phyloP scores from a whole-genome alignment of 1,140 invertebrate species.

The Megalopta genalis region DNA sequence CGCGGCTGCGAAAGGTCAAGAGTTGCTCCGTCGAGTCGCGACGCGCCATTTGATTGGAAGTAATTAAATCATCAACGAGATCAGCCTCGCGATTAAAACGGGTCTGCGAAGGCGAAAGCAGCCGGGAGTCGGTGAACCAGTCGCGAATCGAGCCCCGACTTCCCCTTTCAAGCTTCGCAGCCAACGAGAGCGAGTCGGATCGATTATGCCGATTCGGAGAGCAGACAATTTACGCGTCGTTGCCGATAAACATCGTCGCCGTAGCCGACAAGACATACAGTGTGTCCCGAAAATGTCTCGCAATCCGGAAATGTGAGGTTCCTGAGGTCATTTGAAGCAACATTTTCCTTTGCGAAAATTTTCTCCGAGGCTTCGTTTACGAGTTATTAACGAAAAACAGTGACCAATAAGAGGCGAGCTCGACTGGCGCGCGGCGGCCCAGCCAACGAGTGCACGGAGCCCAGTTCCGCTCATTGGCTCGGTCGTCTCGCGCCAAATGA shows the following conservation, averaged over 20 bases:
- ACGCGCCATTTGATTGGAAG: slow-evolving; percentile 11
- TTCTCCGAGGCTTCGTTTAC: too few relatives aligned
- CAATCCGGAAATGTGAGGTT: too few relatives aligned
- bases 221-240: background rate
- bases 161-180: background rate
- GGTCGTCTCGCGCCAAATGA: too few relatives aligned
- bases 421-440: too few relatives aligned
- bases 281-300: too few relatives aligned
- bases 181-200: background rate
- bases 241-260: background rate
- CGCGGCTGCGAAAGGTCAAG: background rate
- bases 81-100: slow-evolving; percentile 8
- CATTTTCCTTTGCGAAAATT: too few relatives aligned
- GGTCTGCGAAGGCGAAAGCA: background rate
- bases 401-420: too few relatives aligned
- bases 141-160: background rate
- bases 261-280: background rate
- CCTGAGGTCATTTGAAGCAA: too few relatives aligned
- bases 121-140: background rate
- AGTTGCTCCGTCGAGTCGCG: background rate
- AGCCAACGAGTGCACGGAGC: too few relatives aligned
- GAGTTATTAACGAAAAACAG: too few relatives aligned
- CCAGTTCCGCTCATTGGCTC: too few relatives aligned
- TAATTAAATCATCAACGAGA: slow-evolving; percentile 27
- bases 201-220: background rate